A percentile compares a stretch with the other conserved stretches of the same genome.
Evolutionary conservation across 2,797 vertebrate genomes (phyloP).

Genomic region (Peromyscus aztecus): DNA sequence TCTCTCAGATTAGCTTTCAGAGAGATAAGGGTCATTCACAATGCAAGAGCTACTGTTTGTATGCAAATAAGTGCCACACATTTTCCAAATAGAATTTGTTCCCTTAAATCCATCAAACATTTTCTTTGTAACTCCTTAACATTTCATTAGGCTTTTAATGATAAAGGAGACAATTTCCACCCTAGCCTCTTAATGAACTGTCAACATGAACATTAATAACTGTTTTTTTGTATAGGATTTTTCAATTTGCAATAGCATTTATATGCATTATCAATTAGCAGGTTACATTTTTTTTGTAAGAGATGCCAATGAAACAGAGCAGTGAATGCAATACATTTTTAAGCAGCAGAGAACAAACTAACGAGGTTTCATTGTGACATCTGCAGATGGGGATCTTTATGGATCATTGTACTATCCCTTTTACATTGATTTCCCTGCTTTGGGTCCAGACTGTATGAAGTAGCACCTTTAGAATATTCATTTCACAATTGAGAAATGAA

Average conservation of each 20-base stretch:
- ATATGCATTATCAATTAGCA: neutral
- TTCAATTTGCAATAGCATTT: neutral
- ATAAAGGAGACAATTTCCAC: conserved; percentile 28
- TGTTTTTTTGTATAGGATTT: neutral
- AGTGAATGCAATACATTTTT: neutral
- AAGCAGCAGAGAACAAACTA: neutral
- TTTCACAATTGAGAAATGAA: neutral
- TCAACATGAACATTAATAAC: neutral
- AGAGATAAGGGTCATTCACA: neutral
- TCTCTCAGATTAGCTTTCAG: neutral
- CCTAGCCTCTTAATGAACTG: neutral
- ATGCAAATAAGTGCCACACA: neutral
- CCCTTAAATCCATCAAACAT: neutral
- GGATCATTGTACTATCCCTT: neutral
- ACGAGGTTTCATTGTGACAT: neutral
- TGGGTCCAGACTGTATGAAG: neutral
- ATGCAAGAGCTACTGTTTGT: neutral
- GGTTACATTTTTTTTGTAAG: neutral
- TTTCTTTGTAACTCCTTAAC: neutral
- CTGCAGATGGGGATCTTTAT: neutral
- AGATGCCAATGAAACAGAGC: neutral
- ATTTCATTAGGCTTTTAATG: conserved; percentile 18
- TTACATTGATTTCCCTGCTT: conserved; percentile 2
- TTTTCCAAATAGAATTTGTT: neutral
- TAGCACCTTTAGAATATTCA: neutral